Percentiles rank a stretch among this genome's conserved stretches.
Conservation (phyloP, 92 coral and sea anemone species). For the Epizoanthus fatuus region DNA sequence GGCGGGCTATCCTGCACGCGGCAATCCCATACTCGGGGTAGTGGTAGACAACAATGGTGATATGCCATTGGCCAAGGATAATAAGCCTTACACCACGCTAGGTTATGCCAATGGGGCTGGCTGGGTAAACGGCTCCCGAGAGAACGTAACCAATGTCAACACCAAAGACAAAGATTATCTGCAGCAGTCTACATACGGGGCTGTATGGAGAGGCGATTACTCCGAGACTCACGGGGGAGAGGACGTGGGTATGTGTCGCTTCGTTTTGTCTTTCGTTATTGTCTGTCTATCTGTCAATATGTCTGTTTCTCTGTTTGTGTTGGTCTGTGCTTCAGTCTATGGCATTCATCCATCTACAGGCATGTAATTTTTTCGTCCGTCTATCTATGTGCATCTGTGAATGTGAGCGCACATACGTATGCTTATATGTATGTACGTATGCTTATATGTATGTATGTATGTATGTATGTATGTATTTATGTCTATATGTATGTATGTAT, state of each 20-base stretch:
- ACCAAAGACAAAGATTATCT: constrained; percentile 63
- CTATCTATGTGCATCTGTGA: too few relatives aligned
- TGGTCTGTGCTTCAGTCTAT: too few relatives aligned
- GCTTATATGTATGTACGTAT: too few relatives aligned
- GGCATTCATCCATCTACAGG: too few relatives aligned
- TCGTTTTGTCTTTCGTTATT: not conserved
- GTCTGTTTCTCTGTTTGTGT: too few relatives aligned
- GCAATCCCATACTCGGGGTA: constrained; percentile 84
- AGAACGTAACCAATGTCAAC: constrained; percentile 75
- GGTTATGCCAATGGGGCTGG: constrained; percentile 80
- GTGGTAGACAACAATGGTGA: constrained; percentile 7
- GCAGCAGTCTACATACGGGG: constrained; percentile 60
- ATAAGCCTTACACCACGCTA: constrained; percentile 74
- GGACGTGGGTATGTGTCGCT: constrained; percentile 78
- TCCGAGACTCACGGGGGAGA: constrained; percentile 78
- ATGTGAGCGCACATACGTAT: too few relatives aligned
- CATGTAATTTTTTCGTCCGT: too few relatives aligned
- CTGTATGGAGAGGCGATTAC: constrained; percentile 25
- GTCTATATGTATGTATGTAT: too few relatives aligned
- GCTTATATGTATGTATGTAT: too few relatives aligned
- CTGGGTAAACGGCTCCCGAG: constrained; percentile 56
- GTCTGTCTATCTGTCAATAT: too few relatives aligned
- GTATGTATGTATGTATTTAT: too few relatives aligned
- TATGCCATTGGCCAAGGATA: constrained; percentile 47
- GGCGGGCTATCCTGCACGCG: constrained; percentile 75